Evolutionary conservation across 2,888 invertebrate species (phyloP), one percentile per base, ranked within the genome.

Genomic region (Cryptocephalus primarius): DNA sequence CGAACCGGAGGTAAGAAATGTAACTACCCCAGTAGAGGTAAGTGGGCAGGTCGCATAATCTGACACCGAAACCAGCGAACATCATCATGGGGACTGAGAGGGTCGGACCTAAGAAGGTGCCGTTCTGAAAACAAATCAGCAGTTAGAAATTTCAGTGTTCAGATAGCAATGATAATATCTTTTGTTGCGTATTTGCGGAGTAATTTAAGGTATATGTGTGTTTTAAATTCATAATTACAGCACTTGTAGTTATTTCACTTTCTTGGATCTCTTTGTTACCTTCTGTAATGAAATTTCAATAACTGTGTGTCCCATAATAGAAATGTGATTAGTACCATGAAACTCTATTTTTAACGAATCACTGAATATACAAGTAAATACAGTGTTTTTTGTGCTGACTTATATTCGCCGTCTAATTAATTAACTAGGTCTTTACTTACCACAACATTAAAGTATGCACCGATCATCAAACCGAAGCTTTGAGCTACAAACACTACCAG

Each of bases 21-120:
- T 93, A 88, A 36, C 89, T 89, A 0, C 95, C 86, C 94, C 94
- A 95, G 63, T 84, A 80, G 4, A 96, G 72, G 67, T 92, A 92
- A 1, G 67, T 60, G 36, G 95, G 95, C 48, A 95, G 76, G 65
- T 94, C 93, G 0, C 83, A 77, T 33, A 95, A 74, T 1, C 88
- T 86, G 8, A 95, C 93, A 12, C 95, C 94, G 69, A 95, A 95
- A 0, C 95, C 95, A 45, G 93, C 91, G 67, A 95, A 95, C 85
- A 95, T 88, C 84, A 96, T 89, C 77, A 95, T 85, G 0, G 95
- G 94, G 32, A 95, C 92, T 2, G 88, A 84, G 9, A 93, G 72
- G 1, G 92, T 86, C 1, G 95, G 95, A 0, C 93, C 95, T 56
- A 94, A 72, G 72, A 95, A 96, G 4, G 95, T 94, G 6, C 95